Base-by-base conservation (phyloP, 1,140 invertebrate species). In the Sipha flava region DNA sequence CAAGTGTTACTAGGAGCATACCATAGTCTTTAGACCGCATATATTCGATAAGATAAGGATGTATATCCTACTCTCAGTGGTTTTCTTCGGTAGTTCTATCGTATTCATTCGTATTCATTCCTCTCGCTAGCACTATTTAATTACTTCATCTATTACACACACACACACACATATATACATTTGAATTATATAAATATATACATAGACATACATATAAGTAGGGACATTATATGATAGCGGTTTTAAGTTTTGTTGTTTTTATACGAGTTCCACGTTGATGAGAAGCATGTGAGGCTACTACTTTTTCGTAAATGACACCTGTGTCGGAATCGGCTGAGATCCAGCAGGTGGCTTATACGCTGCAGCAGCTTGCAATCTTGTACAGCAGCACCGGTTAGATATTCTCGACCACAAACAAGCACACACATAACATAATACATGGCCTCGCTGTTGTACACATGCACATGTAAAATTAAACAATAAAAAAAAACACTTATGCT, bases 301-400 rank as follows among this genome's bases (percentile, higher is more conserved):
- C 26, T 72, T 70, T 52, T 40, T 10, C 21, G 26, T 47, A 72
- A 72, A 7, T 21, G 45, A 52, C 47, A 75, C 72, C 29, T 75
- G 72, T 75, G 2, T 37, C 7, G 9, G 64, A 45, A 26, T 12
- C 31, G 10, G 23, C 23, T 59, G 59, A 6, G 34, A 40, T 57
- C 73, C 6, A 70, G 49, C 73, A 77, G 73, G 73, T 77, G 73
- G 52, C 45, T 21, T 21, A 40, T n/a, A 52, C 21, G 37, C 34
- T 16, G 23, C 16, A 66, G 29, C 70, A 73, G 70, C 70, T 73
- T 73, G 49, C 66, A 29, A 66, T 66, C 66, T 45, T n/a, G 31
- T 10, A 31, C 40, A 14, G 1, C n/a, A 73, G n/a, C 47, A 77
- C 21, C 34, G 6, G 73, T 77, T 59, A n/a, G 34, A 57, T 47